A percentile compares a stretch with the other conserved stretches of the same genome.
Conservation (phyloP, 2,113 vertebrate genomes). For the Centropus bengalensis region DNA sequence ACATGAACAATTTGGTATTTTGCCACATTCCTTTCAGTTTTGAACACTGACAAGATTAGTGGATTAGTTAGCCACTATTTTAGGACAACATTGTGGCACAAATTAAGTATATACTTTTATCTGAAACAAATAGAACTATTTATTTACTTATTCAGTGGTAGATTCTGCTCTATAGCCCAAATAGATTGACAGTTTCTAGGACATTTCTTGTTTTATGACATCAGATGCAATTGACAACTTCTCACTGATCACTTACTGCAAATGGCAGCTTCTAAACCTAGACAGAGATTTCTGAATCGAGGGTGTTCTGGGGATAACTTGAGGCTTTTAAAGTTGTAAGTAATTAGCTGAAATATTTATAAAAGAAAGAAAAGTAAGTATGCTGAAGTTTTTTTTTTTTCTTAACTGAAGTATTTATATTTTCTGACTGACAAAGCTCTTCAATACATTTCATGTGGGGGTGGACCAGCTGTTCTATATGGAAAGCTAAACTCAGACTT, state of each 20-base stretch:
- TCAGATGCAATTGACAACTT: constrained; percentile 34
- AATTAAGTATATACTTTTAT: constrained; percentile 10
- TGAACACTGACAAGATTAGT: neutral
- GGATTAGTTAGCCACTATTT: neutral
- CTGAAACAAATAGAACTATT: neutral
- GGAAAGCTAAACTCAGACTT: constrained; percentile 18
- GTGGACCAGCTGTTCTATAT: constrained; percentile 51
- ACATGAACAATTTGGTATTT: neutral
- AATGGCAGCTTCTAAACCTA: constrained; percentile 57
- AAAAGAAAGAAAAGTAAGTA: constrained; percentile 22
- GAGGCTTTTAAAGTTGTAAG: constrained; percentile 57
- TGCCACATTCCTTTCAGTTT: neutral
- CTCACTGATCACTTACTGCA: constrained; percentile 55
- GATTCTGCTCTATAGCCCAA: constrained; percentile 18
- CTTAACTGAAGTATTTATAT: constrained; percentile 54
- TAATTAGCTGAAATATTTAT: constrained; percentile 74
- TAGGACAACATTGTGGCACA: constrained; percentile 22
- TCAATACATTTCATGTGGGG: constrained; percentile 28
- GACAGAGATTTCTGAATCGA: constrained; percentile 47
- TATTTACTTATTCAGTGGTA: constrained; percentile 30
- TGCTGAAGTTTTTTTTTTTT: constrained; percentile 56
- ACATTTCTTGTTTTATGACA: constrained; percentile 49
- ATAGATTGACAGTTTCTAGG: constrained; percentile 35
- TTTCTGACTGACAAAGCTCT: constrained; percentile 54
- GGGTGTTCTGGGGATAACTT: constrained; percentile 39